phyloP scores from a whole-genome alignment of 1,140 invertebrate genomes.

The Plutomurus gul region DNA sequence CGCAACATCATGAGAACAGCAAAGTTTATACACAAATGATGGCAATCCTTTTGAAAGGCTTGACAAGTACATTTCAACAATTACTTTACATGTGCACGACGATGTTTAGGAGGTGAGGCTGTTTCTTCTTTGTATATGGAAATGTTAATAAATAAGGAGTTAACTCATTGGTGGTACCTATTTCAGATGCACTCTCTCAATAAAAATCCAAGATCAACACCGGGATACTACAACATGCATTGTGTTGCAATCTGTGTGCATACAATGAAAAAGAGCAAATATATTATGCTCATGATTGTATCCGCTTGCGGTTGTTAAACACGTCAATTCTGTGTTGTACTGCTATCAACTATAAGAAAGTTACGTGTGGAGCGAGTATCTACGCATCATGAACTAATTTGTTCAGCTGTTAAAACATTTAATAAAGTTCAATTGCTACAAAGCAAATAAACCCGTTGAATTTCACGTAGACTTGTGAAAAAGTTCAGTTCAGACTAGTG shows the following conservation, averaged over 20 bases:
- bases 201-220: too few species aligned
- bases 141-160: conserved; percentile 28
- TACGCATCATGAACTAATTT: conserved; percentile 14
- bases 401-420: conserved; percentile 29
- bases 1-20: too few species aligned
- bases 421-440: conserved; percentile 14
- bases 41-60: too few species aligned
- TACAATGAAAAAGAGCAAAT: neutral
- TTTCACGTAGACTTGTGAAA: conserved; percentile 12
- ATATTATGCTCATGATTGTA: neutral
- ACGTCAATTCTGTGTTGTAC: too few species aligned
- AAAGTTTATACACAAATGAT: too few species aligned
- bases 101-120: too few species aligned
- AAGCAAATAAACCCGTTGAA: neutral
- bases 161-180: conserved; percentile 1
- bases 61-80: too few species aligned
- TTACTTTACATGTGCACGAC: too few species aligned
- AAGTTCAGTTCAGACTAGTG: neutral
- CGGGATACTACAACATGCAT: too few species aligned
- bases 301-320: too few species aligned
- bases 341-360: neutral
- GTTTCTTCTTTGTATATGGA: conserved; percentile 10
- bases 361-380: neutral
- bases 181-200: too few species aligned
- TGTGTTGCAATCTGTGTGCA: neutral